Evolutionary conservation across 2,113 vertebrate species (phyloP).

Genomic region (Rhombomys opimus): DNA sequence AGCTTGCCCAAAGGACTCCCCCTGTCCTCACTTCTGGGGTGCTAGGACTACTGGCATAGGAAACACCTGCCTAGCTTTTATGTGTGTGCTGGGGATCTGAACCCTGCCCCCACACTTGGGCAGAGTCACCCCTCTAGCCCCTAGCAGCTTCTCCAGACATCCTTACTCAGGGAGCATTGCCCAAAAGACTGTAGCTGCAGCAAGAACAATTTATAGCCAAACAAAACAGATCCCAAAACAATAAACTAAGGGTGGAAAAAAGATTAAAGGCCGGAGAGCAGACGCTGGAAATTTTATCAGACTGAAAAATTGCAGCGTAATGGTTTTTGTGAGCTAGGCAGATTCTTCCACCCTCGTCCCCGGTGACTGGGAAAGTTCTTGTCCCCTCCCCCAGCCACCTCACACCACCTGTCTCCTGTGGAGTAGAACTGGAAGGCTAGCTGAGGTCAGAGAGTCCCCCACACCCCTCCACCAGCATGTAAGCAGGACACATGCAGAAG

Average conservation of each 20-base stretch:
- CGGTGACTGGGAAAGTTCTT: not conserved
- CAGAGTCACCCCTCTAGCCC: not conserved
- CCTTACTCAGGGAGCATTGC: not conserved
- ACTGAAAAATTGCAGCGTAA: not conserved
- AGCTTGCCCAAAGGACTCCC: not conserved
- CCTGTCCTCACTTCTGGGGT: too few relatives aligned
- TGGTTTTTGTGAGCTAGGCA: not conserved
- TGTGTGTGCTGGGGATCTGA: not conserved
- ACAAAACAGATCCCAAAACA: not conserved
- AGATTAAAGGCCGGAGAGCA: conserved; percentile 8
- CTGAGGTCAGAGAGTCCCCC: too few relatives aligned
- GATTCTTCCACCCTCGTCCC: not conserved
- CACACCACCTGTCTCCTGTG: not conserved
- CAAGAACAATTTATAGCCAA: not conserved
- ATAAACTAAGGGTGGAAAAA: not conserved
- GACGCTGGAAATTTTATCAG: not conserved
- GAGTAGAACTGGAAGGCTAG: not conserved
- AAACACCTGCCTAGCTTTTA: too few relatives aligned
- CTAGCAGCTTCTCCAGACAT: not conserved
- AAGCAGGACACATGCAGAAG: too few relatives aligned
- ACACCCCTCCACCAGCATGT: too few relatives aligned
- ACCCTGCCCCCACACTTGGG: too few relatives aligned
- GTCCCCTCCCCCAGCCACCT: not conserved
- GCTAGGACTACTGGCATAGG: not conserved
- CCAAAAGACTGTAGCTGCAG: not conserved